These are phyloP conservation scores for Polypedilum vanderplanki DNA, from an alignment of 1,140 invertebrate species.

Conservation along the genomic window DNA sequence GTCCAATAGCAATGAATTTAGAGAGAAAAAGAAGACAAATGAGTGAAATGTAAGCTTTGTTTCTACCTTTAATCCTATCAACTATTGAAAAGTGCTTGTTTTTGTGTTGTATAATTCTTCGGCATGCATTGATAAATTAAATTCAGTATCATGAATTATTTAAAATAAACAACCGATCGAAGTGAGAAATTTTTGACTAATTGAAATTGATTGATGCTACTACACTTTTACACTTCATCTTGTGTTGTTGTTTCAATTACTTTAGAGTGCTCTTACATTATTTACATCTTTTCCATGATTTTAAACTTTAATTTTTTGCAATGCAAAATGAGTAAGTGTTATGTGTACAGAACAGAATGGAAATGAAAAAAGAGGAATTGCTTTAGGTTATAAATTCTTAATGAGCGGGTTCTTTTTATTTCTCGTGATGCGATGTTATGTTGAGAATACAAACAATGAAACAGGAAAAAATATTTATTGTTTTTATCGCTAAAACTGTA, in stretches of 20 bases:
- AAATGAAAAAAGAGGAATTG: too few species aligned
- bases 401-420: not conserved
- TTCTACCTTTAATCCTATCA: not conserved
- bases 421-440: not conserved
- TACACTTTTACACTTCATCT: not conserved
- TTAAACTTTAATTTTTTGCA: not conserved
- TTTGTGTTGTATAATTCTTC: not conserved
- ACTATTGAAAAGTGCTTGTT: not conserved
- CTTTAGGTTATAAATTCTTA: constrained; percentile 7
- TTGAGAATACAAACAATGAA: not conserved
- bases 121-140: not conserved
- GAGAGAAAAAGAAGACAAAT: not conserved
- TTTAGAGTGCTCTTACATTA: not conserved
- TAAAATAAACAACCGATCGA: not conserved
- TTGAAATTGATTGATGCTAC: not conserved
- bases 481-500: not conserved
- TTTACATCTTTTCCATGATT: not conserved
- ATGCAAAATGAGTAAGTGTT: not conserved
- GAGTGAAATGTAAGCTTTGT: not conserved
- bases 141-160: constrained; percentile 4
- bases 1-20: not conserved
- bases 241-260: not conserved
- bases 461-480: not conserved
- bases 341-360: not conserved
- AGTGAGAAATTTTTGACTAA: not conserved